Evolutionary conservation across 2,113 vertebrate genomes (phyloP), one percentile per base, ranked within the genome.

Genomic region (Cheilinus undulatus): DNA sequence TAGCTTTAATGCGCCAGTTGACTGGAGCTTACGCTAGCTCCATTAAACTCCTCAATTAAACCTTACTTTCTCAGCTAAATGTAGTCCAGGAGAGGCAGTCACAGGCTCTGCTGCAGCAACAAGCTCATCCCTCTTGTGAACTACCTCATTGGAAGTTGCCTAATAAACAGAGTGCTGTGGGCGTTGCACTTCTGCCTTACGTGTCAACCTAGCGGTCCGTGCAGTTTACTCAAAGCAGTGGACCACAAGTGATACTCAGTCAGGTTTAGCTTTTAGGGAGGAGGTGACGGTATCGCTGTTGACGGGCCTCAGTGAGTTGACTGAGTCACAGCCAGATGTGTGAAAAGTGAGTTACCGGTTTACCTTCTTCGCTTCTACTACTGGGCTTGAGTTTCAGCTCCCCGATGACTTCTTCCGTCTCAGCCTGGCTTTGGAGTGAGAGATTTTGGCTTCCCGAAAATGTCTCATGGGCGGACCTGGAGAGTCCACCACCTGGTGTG

Each of bases 391-490:
- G 4, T 13, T 22, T 34, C 26, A 38, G 30, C 15, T 66, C 38
- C 46, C 56, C 70, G 78, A 92, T 92, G 91, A 83, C 83, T 87
- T 83, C 87, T 51, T 86, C 38, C 28, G 48, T 92, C 49, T 90
- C 82, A 6, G 76, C 60, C 49, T 92, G 89, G 92, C 49, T 93
- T 73, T 93, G 92, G 92, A 92, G 76, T 40, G 92, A 93, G 63
- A 78, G 69, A 15, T 93, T 93, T 40, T 93, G 92, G 92, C 78
- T 93, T 72, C 92, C 92, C 36, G 80, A 82, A 69, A 93, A 92
- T 83, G 87, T 89, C 17, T 76, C 90, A 6, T 91, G 90, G 92
- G 84, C 75, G 45, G 88, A 90, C 63, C 77, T 92, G 76, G 89
- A 90, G 82, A 82, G 83, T 36, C 89, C 87, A 4, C 87, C 87